Percentiles rank a stretch among this genome's conserved stretches.
phyloP scores from a whole-genome alignment of 2,888 invertebrate species.

The Bombylius major region DNA sequence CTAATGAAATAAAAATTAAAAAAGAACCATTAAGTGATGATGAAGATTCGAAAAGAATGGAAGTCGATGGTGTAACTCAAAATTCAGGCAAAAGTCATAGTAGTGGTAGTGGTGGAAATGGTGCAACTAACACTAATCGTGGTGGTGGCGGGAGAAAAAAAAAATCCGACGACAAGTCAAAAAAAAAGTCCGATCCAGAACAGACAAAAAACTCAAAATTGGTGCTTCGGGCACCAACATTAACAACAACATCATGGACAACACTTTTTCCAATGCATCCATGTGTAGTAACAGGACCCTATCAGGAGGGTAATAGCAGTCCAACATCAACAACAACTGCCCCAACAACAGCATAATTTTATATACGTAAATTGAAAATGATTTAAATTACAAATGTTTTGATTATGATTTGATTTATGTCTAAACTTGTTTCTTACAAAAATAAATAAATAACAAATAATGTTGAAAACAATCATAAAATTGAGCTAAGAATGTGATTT shows the following conservation, averaged over 20 bases:
- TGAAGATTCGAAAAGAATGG: conserved; percentile 24
- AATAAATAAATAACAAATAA: neutral
- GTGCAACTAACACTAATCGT: conserved; percentile 9
- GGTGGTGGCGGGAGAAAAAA: conserved; percentile 9
- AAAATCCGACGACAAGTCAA: conserved; percentile 19
- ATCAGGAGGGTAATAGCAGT: conserved; percentile 51
- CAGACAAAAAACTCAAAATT: conserved; percentile 38
- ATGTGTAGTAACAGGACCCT: conserved; percentile 75
- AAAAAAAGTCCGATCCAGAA: conserved; percentile 26
- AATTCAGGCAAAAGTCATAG: conserved; percentile 17
- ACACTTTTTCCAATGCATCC: conserved; percentile 79
- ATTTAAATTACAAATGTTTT: too few species aligned
- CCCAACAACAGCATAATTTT: conserved; percentile 5
- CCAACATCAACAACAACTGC: conserved; percentile 30
- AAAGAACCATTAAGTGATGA: conserved; percentile 30
- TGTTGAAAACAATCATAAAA: neutral
- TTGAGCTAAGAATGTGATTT: conserved; percentile 8
- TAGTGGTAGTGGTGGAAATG: conserved; percentile 4
- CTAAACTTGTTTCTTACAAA: too few species aligned
- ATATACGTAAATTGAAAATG: too few species aligned
- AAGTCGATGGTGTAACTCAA: conserved; percentile 12
- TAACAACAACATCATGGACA: conserved; percentile 73
- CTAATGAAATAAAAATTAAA: conserved; percentile 22
- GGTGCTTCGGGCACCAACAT: conserved; percentile 43
- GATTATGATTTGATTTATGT: conserved; percentile 1